A percentile compares a stretch with the other conserved stretches of the same genome.
phyloP scores from a whole-genome alignment of 2,113 vertebrate species.

The Mobula hypostoma region DNA sequence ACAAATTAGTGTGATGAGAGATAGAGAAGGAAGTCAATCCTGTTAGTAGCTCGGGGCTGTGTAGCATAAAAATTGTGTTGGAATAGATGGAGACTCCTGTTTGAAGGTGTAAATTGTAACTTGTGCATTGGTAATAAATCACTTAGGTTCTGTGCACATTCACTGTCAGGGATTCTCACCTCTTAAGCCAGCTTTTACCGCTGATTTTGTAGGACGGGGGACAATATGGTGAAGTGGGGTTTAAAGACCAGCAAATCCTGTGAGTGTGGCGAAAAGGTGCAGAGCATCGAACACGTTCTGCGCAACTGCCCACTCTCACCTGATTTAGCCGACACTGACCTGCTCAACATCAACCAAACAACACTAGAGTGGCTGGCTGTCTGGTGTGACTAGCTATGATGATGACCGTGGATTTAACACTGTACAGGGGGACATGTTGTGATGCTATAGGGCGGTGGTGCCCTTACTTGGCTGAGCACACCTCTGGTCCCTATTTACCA shows the following conservation, averaged over 20 bases:
- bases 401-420: background rate
- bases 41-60: background rate
- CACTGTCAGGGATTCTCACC: background rate
- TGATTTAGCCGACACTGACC: too few species aligned
- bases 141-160: background rate
- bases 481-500: background rate
- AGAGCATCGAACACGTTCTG: too few species aligned
- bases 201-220: too few species aligned
- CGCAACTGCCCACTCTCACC: too few species aligned
- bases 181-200: background rate
- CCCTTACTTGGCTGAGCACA: background rate
- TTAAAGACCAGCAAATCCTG: too few species aligned
- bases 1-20: background rate
- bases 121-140: background rate
- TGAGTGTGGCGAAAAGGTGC: too few species aligned
- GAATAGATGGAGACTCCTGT: background rate
- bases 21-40: background rate
- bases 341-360: too few species aligned
- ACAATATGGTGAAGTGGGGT: too few species aligned
- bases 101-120: slow-evolving; percentile 8
- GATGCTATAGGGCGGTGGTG: background rate
- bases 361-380: too few species aligned
- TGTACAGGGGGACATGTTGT: background rate
- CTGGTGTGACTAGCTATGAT: too few species aligned
- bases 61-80: background rate